Percentiles rank a stretch among this genome's conserved stretches.
Evolutionary conservation across 2,888 invertebrate species (phyloP).

Genomic region (Tuta absoluta): DNA sequence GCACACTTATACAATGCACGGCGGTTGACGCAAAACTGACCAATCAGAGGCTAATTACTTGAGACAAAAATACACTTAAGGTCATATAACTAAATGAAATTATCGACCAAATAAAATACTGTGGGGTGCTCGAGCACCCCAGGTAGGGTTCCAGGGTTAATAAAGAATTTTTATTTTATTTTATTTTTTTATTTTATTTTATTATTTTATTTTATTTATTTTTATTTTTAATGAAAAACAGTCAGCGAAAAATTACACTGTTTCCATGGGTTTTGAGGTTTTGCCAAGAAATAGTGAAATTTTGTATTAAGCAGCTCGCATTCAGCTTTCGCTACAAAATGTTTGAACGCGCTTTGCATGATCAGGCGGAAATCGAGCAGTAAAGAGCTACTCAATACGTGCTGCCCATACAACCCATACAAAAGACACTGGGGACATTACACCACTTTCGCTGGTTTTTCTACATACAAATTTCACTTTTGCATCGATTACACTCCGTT

Average conservation of each 20-base stretch:
- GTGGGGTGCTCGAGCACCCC: no score
- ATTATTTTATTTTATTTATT: no score
- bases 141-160: no score
- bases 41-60: no score
- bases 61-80: no score
- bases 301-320: constrained; percentile 28
- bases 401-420: constrained; percentile 71
- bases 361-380: constrained; percentile 52
- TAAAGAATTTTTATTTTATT: no score
- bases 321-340: constrained; percentile 44
- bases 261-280: not conserved
- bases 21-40: no score
- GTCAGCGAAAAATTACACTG: not conserved
- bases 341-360: constrained; percentile 41
- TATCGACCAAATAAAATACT: no score
- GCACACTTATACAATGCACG: no score
- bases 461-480: constrained; percentile 75
- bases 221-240: no score
- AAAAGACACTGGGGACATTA: constrained; percentile 62
- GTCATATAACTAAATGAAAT: no score
- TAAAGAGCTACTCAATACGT: constrained; percentile 63
- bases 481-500: constrained; percentile 52
- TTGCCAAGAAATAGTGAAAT: constrained; percentile 28
- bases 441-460: constrained; percentile 75
- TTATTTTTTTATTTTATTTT: no score